Evolutionary conservation across 2,888 invertebrate genomes (phyloP), one percentile per base, ranked within the genome.

Genomic region (Microctonus hyperodae): DNA sequence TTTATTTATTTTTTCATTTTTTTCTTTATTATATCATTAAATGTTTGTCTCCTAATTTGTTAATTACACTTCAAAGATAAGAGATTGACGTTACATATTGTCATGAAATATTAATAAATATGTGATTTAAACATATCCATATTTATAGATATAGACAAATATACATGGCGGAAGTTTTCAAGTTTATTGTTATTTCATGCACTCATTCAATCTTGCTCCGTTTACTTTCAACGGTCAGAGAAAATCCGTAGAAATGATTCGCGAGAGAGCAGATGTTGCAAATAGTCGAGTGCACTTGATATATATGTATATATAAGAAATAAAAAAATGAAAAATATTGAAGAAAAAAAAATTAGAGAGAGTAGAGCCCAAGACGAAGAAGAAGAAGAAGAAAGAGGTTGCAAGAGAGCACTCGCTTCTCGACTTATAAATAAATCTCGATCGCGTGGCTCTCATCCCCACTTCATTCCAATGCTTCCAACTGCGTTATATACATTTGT

Each of bases 381-480:
- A 60, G 35, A 60, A 57, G 56, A 60, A 37, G 57, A 31, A 53
- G 16, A 20, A 28, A 55, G 33, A 31, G 55, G 28, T 53, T 53
- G 53, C 28, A 55, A n/a, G 31, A 9, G 55, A 25, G 25, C 16
- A 55, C 31, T 33, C 33, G 55, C 1, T 33, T 33, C 55, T 76
- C 78, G 77, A 79, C 80, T 83, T 83, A 83, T 83, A 83, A 83
- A 83, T 83, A 83, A 83, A 83, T 83, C 83, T 82, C 80, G 83
- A 81, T 83, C 83, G 83, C 83, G 83, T 83, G 83, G 83, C 83
- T 81, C 81, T 72, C 74, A 78, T 80, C 83, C 80, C 83, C 79
- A 79, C 79, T 67, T 16, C 44, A 6, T 44, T 44, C 16, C 40
- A 16, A 44, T 44, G 16, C 16, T 16, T 44, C 16, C 44, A 44